Evolutionary conservation across 2,113 vertebrate species (phyloP).

Genomic region (Atlantisia rogersi): DNA sequence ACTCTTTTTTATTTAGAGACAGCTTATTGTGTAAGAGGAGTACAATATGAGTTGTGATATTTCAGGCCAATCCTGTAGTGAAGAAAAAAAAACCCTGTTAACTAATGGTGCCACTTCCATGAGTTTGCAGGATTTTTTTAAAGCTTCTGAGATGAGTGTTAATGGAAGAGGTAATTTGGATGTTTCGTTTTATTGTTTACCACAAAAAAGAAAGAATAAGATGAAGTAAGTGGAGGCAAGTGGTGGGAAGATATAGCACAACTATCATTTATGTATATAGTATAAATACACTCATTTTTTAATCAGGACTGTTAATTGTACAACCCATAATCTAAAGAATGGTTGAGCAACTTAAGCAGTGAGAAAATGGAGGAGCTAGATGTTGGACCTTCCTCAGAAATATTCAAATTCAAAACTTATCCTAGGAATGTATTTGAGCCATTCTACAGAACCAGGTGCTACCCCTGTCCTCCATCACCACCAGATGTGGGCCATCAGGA

Average conservation of each 20-base stretch:
- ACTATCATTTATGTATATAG: not conserved
- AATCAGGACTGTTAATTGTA: not conserved
- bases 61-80: not conserved
- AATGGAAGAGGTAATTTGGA: not conserved
- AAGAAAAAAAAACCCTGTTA: not conserved
- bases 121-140: not conserved
- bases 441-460: not conserved
- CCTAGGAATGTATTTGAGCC: fast-evolving
- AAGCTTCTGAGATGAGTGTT: not conserved
- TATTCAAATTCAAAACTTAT: not conserved
- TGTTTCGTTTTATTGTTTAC: not conserved
- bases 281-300: not conserved
- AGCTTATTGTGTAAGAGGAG: not conserved
- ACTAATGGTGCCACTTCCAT: not conserved
- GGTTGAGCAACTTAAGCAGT: not conserved
- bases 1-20: not conserved
- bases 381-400: not conserved
- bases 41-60: not conserved
- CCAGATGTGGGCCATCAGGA: not conserved
- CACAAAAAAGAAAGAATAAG: not conserved
- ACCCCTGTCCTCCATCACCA: not conserved
- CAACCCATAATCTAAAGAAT: not conserved
- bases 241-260: not conserved
- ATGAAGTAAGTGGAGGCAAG: not conserved
- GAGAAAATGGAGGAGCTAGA: not conserved